A percentile compares a stretch with the other conserved stretches of the same genome.
Conservation (phyloP, 2,888 invertebrate species). For the Drosophila nr. perissopoda region DNA sequence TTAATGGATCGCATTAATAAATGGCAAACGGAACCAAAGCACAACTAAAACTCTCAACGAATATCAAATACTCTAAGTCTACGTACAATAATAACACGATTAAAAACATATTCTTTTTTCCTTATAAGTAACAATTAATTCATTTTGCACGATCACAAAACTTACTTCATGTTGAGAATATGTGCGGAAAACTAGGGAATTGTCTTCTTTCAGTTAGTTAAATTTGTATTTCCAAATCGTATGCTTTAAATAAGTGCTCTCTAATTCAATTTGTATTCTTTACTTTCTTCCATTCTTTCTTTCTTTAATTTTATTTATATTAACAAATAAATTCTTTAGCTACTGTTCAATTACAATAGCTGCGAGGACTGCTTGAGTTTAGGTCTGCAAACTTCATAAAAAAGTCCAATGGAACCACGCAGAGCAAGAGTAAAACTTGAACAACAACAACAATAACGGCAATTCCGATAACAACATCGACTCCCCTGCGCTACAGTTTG, state of each 20-base stretch:
- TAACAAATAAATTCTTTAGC: not conserved
- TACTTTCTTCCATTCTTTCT: too few species aligned
- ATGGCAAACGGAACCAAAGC: slow-evolving; percentile 48
- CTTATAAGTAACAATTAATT: fast-evolving
- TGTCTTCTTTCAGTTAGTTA: not conserved
- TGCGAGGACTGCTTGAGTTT: not conserved
- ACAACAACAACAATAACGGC: slow-evolving; percentile 5
- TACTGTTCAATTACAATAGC: not conserved
- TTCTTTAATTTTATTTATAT: not conserved
- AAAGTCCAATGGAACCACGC: not conserved
- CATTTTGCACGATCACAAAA: too few species aligned
- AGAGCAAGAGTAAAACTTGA: slow-evolving; percentile 11
- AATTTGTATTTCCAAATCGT: too few species aligned
- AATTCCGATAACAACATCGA: slow-evolving; percentile 23
- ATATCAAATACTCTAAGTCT: slow-evolving; percentile 21
- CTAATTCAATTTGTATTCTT: not conserved
- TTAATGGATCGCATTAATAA: slow-evolving; percentile 54
- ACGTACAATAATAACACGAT: too few species aligned
- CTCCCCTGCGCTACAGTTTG: slow-evolving; percentile 32
- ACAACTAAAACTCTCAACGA: not conserved
- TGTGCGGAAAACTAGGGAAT: not conserved
- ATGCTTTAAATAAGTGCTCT: too few species aligned
- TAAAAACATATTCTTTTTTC: not conserved
- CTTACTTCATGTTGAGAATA: not conserved
- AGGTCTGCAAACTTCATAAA: slow-evolving; percentile 13